phyloP scores from a whole-genome alignment of 1,140 invertebrate species.

The Oedothorax gibbosus region DNA sequence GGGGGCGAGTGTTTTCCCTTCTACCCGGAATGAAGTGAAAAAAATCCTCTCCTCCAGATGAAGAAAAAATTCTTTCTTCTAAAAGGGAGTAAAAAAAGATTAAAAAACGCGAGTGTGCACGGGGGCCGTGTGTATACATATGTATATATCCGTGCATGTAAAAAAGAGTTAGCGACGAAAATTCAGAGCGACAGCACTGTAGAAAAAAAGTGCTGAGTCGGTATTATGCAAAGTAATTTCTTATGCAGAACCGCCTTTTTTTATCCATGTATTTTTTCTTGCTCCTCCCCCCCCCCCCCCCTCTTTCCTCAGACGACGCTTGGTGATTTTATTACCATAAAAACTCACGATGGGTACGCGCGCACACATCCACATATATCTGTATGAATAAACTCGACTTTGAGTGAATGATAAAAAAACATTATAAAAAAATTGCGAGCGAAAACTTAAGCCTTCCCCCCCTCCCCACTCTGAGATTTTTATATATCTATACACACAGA shows the following conservation, averaged over 20 bases:
- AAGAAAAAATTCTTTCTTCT: conserved; percentile 38
- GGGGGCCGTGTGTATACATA: conserved; percentile 42
- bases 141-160: conserved; percentile 26
- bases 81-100: conserved; percentile 50
- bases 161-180: conserved; percentile 43
- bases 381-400: conserved; percentile 49
- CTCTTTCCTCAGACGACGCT: conserved; percentile 2
- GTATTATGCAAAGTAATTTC: conserved; percentile 62
- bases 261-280: neutral
- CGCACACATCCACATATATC: conserved; percentile 7
- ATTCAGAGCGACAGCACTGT: conserved; percentile 16
- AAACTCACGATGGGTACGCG: conserved; percentile 28
- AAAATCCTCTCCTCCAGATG: conserved; percentile 10
- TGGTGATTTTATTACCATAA: conserved; percentile 61
- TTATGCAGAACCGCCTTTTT: conserved; percentile 51
- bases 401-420: conserved; percentile 27
- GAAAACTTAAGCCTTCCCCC: conserved; percentile 46
- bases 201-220: conserved; percentile 54
- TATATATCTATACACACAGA: neutral
- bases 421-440: conserved; percentile 8
- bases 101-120: conserved; percentile 28
- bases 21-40: neutral
- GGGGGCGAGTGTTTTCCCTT: neutral
- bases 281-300: neutral
- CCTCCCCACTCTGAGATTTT: neutral